Evolutionary conservation across 2,888 invertebrate species (phyloP).

Genomic region (Alcis repandata): DNA sequence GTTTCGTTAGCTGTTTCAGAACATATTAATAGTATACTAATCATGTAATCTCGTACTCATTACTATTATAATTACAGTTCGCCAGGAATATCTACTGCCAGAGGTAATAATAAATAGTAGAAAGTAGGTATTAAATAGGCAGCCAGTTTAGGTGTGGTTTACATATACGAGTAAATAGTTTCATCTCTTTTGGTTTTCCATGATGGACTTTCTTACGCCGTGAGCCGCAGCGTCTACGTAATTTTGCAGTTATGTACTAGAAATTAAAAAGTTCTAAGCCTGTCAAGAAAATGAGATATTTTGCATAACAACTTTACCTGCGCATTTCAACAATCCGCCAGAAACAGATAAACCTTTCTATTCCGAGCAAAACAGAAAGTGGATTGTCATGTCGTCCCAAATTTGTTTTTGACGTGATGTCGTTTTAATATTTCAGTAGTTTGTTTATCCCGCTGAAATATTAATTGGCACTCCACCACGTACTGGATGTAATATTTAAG

Average conservation of each 20-base stretch:
- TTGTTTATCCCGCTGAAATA: constrained; percentile 49
- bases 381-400: constrained; percentile 60
- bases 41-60: background rate
- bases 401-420: constrained; percentile 57
- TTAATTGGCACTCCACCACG: constrained; percentile 44
- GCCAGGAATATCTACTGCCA: background rate
- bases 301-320: constrained; percentile 6
- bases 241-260: too few species aligned
- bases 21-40: too few species aligned
- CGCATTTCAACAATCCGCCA: constrained; percentile 26
- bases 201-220: too few species aligned
- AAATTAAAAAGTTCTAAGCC: background rate
- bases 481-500: constrained; percentile 36
- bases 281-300: background rate
- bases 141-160: too few species aligned
- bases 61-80: background rate
- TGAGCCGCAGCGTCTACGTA: too few species aligned
- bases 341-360: constrained; percentile 38
- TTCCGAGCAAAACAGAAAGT: constrained; percentile 52
- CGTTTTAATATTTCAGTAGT: constrained; percentile 53
- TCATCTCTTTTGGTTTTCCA: too few species aligned
- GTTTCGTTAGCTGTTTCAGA: background rate
- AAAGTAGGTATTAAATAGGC: too few species aligned
- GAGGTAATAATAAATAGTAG: too few species aligned
- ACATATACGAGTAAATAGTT: too few species aligned